Percentiles rank a stretch among this genome's conserved stretches.
phyloP scores from a whole-genome alignment of 2,113 vertebrate species.

The Grus americana region DNA sequence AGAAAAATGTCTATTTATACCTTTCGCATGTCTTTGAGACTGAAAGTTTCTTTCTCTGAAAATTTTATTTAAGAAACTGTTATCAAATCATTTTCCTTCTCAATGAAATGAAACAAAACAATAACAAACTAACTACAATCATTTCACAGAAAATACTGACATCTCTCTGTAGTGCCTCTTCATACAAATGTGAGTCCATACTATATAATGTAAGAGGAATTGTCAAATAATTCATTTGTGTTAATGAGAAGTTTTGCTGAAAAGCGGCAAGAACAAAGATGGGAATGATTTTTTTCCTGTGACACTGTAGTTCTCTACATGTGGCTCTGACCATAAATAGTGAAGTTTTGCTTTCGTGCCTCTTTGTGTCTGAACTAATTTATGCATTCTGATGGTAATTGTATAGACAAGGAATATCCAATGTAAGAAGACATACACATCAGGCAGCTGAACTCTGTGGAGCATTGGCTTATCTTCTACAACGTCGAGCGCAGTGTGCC shows the following conservation, averaged over 20 bases:
- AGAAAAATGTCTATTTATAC: background rate
- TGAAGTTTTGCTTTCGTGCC: background rate
- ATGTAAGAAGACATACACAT: background rate
- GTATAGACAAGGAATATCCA: background rate
- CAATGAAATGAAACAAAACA: background rate
- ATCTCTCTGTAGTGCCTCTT: background rate
- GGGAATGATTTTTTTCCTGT: background rate
- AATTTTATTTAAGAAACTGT: background rate
- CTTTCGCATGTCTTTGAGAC: background rate
- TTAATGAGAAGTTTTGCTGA: background rate
- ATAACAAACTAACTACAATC: background rate
- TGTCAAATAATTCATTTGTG: background rate
- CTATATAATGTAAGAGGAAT: background rate
- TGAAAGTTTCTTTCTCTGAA: background rate
- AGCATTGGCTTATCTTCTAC: background rate
- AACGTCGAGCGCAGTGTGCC: rapidly evolving
- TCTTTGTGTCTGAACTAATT: background rate
- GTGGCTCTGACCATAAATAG: background rate
- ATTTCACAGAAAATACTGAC: background rate
- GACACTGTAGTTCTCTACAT: background rate
- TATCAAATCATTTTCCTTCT: background rate
- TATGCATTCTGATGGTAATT: background rate
- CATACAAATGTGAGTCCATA: background rate
- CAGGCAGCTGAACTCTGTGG: background rate
- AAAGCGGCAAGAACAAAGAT: background rate